These are phyloP conservation scores for Prolemur simus DNA, from an alignment of 2,113 vertebrate species.

Conservation along the genomic window DNA sequence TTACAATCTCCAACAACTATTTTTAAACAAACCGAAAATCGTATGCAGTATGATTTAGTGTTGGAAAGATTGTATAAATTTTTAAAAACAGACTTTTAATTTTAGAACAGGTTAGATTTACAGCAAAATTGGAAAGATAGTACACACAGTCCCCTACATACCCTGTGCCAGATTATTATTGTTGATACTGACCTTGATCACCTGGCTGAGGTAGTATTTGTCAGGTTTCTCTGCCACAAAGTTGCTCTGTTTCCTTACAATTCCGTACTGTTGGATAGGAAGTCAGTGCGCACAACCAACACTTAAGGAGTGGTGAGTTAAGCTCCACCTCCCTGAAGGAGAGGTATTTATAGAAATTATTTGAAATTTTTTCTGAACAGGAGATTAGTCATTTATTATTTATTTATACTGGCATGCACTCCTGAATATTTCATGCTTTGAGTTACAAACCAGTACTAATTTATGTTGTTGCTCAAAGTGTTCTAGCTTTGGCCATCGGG, in stretches of 20 bases:
- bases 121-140: background rate
- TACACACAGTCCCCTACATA: background rate
- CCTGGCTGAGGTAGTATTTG: background rate
- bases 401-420: background rate
- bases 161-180: background rate
- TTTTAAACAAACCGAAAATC: background rate
- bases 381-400: background rate
- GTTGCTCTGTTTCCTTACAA: too few species aligned
- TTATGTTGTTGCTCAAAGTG: background rate
- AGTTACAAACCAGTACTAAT: background rate
- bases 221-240: background rate
- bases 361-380: background rate
- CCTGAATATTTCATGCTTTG: background rate
- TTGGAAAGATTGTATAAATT: background rate
- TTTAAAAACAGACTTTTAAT: background rate
- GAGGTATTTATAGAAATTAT: background rate
- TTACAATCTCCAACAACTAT: background rate
- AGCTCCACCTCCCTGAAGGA: background rate
- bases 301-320: background rate
- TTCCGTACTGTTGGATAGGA: background rate
- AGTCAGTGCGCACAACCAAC: rapidly evolving
- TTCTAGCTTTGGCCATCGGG: background rate
- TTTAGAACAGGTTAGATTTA: background rate
- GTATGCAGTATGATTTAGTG: background rate
- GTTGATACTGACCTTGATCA: background rate